Percentiles rank a stretch among this genome's conserved stretches.
Conservation (phyloP, 2,888 invertebrate species). For the Psococerastis gibbosa region DNA sequence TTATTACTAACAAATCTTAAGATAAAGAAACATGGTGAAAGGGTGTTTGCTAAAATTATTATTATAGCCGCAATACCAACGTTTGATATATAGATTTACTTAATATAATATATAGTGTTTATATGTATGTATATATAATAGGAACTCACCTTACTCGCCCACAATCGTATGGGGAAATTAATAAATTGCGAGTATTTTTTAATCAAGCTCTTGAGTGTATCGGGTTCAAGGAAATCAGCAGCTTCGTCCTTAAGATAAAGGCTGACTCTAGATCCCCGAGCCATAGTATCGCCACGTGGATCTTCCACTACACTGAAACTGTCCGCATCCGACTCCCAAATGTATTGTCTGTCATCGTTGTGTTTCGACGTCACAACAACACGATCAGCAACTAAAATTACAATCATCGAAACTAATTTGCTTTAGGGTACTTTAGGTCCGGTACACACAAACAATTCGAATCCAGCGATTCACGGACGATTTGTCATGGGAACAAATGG, state of each 20-base stretch:
- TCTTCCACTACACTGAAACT: constrained; percentile 81
- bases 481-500: no score
- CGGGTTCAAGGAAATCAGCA: constrained; percentile 82
- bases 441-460: no score
- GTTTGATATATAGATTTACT: no score
- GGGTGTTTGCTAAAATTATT: no score
- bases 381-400: constrained; percentile 61
- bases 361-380: constrained; percentile 92
- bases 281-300: constrained; percentile 81
- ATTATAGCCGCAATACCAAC: no score
- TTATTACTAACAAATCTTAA: no score
- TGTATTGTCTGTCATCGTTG: constrained; percentile 82
- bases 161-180: constrained; percentile 94
- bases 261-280: constrained; percentile 75
- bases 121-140: no score
- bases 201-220: constrained; percentile 75
- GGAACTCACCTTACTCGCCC: constrained; percentile 45
- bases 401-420: no score
- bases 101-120: no score
- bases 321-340: constrained; percentile 94
- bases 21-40: no score
- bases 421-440: no score
- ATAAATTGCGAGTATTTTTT: constrained; percentile 99
- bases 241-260: constrained; percentile 94
- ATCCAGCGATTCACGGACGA: no score